Base-by-base conservation (phyloP, 1,140 invertebrate species). In the Zaprionus vittiger region DNA sequence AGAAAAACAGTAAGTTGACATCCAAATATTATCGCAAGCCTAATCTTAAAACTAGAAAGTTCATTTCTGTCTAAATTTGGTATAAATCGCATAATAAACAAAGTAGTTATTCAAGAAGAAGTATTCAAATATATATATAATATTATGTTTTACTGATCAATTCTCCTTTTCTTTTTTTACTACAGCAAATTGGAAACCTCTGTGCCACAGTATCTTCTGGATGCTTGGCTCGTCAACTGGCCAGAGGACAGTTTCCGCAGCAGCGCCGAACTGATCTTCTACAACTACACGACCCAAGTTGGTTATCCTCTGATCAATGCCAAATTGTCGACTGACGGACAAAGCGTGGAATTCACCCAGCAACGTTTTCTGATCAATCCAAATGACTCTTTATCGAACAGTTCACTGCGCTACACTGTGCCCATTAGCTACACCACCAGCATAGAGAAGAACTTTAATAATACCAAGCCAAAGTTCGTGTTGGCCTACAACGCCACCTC, bases 221-320 rank as follows among this genome's bases (percentile, higher is more conserved):
- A 15, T 94, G 94, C 26, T 81, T 97, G 63, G 94, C 95, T 64
- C 79, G 91, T 49, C 92, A 94, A 80, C 77, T 92, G 89, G 83
- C 79, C 77, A 0, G 15, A 7, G 1, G 5, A n/a, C 4, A 77
- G 66, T 4, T 79, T 62, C 28, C 79, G 73, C 1, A 11, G 2
- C 26, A 79, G 72, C 31, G 77, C 91, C 4, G 61, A 83, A 28
- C 14, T 5, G 0, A 93, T 96, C 5, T 95, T 97, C 93, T 94
- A 95, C 1, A 95, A 94, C 34, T 98, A 96, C 96, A 96, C 96
- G 0, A 93, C 95, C 17, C 95, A 97, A 83, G 93, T 95, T 54
- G 97, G 97, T 31, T 96, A 95, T 81, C 97, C 97, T 0, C 94
- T 97, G 5, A 94, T 96, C 5, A 91, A 89, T 20, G 93, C 94